These are phyloP conservation scores for Drosophila insularis DNA, from an alignment of 1,140 invertebrate genomes.

Conservation along the genomic window DNA sequence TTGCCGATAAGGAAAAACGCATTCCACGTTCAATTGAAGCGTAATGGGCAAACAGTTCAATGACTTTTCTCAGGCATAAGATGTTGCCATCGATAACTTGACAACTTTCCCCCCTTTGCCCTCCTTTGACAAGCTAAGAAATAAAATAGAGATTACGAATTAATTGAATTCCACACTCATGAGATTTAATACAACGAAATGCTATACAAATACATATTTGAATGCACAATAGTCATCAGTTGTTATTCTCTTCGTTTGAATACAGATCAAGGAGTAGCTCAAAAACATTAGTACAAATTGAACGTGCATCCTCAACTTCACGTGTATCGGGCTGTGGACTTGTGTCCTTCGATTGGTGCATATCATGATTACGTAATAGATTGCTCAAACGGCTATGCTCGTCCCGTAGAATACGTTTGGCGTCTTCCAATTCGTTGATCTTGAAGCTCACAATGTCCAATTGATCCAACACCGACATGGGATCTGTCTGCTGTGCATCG, in stretches of 20 bases:
- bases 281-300: neutral
- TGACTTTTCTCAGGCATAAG: conserved; percentile 4
- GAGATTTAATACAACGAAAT: no score
- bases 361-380: neutral
- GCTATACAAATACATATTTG: no score
- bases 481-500: neutral
- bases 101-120: no score
- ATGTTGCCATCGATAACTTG: neutral
- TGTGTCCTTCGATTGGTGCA: neutral
- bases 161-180: no score
- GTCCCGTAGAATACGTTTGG: neutral
- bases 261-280: neutral
- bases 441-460: neutral
- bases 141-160: no score
- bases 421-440: neutral
- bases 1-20: conserved; percentile 6
- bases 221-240: no score
- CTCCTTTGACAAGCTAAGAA: no score
- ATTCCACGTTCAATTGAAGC: conserved; percentile 16
- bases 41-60: conserved; percentile 18
- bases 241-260: no score
- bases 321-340: neutral
- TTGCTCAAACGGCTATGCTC: neutral
- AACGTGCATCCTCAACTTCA: neutral
- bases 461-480: neutral